Percentiles rank a stretch among this genome's conserved stretches.
Conservation (phyloP, 2,888 invertebrate genomes). For the Salpingus planirostris region DNA sequence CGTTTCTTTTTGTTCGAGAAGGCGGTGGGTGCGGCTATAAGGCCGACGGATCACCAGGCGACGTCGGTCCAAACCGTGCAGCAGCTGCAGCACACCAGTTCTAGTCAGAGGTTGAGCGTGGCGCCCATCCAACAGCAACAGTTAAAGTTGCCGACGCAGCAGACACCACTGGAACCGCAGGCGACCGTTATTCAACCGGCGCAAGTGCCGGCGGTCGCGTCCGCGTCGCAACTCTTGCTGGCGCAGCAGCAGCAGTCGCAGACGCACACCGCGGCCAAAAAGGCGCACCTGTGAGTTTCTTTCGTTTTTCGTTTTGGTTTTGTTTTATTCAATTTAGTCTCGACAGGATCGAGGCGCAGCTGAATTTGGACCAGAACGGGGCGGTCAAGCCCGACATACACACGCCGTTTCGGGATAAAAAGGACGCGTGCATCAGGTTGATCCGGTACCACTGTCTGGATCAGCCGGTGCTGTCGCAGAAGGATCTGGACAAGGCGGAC, state of each 20-base stretch:
- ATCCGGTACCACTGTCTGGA: conserved; percentile 71
- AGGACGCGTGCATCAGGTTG: conserved; percentile 67
- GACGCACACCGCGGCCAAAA: conserved; percentile 34
- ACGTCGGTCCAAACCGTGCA: conserved; percentile 2
- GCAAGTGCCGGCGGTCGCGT: conserved; percentile 23
- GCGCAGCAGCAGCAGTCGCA: conserved; percentile 22
- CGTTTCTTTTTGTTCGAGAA: too few relatives aligned
- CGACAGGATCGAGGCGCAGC: conserved; percentile 65
- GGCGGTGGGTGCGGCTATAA: conserved; percentile 5
- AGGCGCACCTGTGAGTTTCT: conserved; percentile 38
- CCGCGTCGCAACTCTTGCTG: conserved; percentile 11
- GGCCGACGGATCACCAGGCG: too few relatives aligned
- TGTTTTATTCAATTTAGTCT: too few relatives aligned
- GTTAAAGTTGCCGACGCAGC: conserved; percentile 7
- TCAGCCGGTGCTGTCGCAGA: conserved; percentile 52
- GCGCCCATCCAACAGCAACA: conserved; percentile 9
- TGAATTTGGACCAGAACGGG: conserved; percentile 65
- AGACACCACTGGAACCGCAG: conserved; percentile 18
- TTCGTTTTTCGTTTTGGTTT: too few relatives aligned
- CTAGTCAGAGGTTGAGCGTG: conserved; percentile 13
- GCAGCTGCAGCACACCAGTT: conserved; percentile 7
- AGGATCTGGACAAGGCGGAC: conserved; percentile 59
- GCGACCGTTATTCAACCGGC: conserved; percentile 14
- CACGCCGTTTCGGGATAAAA: conserved; percentile 59
- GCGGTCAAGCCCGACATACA: conserved; percentile 65